phyloP scores from a whole-genome alignment of 2,888 invertebrate species.

The Chloromyia formosa region DNA sequence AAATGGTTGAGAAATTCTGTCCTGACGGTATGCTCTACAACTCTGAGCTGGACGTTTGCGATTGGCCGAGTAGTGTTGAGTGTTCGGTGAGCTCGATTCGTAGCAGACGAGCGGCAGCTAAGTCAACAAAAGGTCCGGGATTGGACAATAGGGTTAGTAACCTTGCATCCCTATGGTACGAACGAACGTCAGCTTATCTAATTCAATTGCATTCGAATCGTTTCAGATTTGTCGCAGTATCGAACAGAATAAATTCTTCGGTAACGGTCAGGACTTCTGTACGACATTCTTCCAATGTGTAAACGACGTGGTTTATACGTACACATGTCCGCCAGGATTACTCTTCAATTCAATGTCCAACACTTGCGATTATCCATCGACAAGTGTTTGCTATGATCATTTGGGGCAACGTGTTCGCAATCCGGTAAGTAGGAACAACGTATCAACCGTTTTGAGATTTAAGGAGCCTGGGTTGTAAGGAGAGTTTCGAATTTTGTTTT shows the following conservation, averaged over 20 bases:
- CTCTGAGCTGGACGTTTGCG: conserved; percentile 23
- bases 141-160: not conserved
- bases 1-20: conserved; percentile 26
- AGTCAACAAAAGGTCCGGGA: not conserved
- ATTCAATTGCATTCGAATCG: not conserved
- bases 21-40: conserved; percentile 24
- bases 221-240: conserved; percentile 8
- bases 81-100: not conserved
- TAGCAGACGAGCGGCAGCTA: not conserved
- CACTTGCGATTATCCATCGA: conserved; percentile 19
- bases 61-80: conserved; percentile 26
- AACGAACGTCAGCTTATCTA: not conserved
- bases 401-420: not conserved
- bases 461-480: not conserved
- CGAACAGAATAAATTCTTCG: conserved; percentile 50
- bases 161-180: no score
- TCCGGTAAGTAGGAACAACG: conserved; percentile 19
- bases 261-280: conserved; percentile 52
- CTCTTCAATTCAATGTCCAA: conserved; percentile 16
- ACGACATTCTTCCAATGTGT: conserved; percentile 53
- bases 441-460: not conserved
- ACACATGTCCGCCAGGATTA: conserved; percentile 29
- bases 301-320: conserved; percentile 5
- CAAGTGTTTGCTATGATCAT: conserved; percentile 14
- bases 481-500: no score